Percentiles rank a stretch among this genome's conserved stretches.
phyloP scores from a whole-genome alignment of 2,113 vertebrate species.

The Tretioscincus oriximinensis region DNA sequence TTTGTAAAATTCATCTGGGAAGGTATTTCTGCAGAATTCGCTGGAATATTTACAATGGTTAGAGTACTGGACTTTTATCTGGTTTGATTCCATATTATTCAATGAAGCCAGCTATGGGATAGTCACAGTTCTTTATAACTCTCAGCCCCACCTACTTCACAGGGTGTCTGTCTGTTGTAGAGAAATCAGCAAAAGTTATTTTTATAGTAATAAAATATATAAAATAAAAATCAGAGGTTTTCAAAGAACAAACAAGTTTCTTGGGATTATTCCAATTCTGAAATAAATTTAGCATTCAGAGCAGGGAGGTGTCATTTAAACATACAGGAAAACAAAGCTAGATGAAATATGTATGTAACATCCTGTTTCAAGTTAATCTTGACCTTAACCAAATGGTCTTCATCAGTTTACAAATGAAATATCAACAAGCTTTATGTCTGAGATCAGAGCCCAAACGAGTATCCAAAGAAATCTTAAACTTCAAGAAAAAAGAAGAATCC shows the following conservation, averaged over 20 bases:
- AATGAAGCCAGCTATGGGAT: no score
- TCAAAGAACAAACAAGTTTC: conserved; percentile 1
- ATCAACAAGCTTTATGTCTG: neutral
- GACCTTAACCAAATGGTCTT: neutral
- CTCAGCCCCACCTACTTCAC: no score
- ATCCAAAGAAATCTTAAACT: neutral
- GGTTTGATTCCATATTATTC: neutral
- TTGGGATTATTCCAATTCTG: conserved; percentile 17
- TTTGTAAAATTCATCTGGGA: no score
- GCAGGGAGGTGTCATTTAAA: neutral
- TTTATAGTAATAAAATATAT: neutral
- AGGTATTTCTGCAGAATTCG: no score
- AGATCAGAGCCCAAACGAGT: neutral
- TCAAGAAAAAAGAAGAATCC: neutral
- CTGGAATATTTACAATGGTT: no score
- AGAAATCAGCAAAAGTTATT: no score
- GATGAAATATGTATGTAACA: conserved; percentile 11
- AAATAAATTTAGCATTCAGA: conserved; percentile 23
- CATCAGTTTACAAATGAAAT: conserved; percentile 11
- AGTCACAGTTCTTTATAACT: no score
- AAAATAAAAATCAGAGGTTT: neutral
- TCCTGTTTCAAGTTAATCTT: conserved; percentile 13
- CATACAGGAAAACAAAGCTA: conserved; percentile 22
- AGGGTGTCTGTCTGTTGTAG: no score
- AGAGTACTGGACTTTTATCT: neutral